Conservation (phyloP, 2,888 invertebrate species). For the Scotopteryx bipunctaria region DNA sequence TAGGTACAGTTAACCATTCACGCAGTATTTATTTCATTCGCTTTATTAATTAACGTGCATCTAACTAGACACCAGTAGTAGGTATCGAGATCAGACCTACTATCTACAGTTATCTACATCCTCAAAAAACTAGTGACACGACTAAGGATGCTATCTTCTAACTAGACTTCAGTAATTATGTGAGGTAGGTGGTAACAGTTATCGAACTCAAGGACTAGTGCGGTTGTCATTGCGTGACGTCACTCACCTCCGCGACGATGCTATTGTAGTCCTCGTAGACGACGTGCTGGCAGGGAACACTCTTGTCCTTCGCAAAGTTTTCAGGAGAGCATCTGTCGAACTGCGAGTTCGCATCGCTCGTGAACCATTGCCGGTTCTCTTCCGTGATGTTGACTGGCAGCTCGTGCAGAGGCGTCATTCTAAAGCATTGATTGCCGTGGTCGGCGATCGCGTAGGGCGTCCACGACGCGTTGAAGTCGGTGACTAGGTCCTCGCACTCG, state of each 20-base stretch:
- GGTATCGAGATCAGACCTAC: too few relatives aligned
- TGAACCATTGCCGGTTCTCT: slow-evolving; percentile 26
- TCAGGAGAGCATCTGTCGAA: slow-evolving; percentile 60
- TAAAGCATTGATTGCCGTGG: slow-evolving; percentile 66
- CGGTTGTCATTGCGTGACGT: too few relatives aligned
- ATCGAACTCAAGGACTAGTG: too few relatives aligned
- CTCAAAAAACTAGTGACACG: too few relatives aligned
- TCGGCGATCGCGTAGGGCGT: slow-evolving; percentile 64
- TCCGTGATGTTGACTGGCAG: slow-evolving; percentile 20
- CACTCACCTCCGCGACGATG: slow-evolving; percentile 85
- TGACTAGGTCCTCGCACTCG: slow-evolving; percentile 58
- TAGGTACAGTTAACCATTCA: too few relatives aligned
- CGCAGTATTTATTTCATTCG: too few relatives aligned
- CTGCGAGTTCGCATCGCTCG: slow-evolving; percentile 1
- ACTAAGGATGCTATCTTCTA: too few relatives aligned
- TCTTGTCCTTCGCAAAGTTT: slow-evolving; percentile 56
- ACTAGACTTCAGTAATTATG: too few relatives aligned
- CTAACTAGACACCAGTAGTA: too few relatives aligned
- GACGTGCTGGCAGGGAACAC: slow-evolving; percentile 76
- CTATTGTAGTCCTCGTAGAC: slow-evolving; percentile 85
- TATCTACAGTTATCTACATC: too few relatives aligned
- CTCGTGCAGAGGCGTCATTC: slow-evolving; percentile 44
- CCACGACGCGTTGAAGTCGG: slow-evolving; percentile 74
- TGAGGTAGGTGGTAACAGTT: too few relatives aligned
- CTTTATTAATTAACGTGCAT: too few relatives aligned